Evolutionary conservation across 2,797 vertebrate genomes (phyloP), one percentile per base, ranked within the genome.

Genomic region (Cuniculus paca): DNA sequence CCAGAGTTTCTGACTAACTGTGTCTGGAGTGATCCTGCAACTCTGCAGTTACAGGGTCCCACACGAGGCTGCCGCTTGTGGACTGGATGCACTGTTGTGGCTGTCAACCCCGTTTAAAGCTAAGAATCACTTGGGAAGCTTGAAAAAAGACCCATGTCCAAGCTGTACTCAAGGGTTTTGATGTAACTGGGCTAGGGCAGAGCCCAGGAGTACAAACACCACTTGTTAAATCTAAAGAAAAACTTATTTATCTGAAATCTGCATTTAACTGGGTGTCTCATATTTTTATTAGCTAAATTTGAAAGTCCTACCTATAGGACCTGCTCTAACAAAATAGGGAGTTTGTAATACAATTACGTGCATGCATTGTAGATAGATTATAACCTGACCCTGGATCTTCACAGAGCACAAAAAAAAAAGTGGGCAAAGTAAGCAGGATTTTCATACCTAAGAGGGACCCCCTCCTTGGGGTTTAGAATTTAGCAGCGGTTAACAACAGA

Each of bases 221-320:
- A 6, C 36, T 90, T 65, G 54, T n/a, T 77, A 86, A 70, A 9
- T 42, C 75, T 88, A 58, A 79, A 83, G 54, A n/a, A 45, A 31
- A 89, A 81, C 52, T 24, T 60, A 22, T 74, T 95, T 93, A 88
- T 31, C 63, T 94, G 88, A 87, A 95, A 91, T 58, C 39, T 36
- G 61, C 56, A 82, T 87, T 68, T 91, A 88, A 77, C 19, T 28
- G 2, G 3, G 5, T 36, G 1, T 48, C 34, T 61, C 75, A 2
- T 42, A 83, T 86, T 68, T 96, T 89, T 90, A 75, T 58, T 72
- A 91, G 36, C 50, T 91, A 60, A 92, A 96, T 93, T 31, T 94
- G 61, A 52, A n/a, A 81, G 77, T 24, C 17, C 11, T 54, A 68
- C 20, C n/a, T 74, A 22, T 17, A 6, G 48, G n/a, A 63, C 60